These are phyloP conservation scores for Struthio camelus DNA, from an alignment of 2,113 vertebrate genomes.

Conservation along the genomic window DNA sequence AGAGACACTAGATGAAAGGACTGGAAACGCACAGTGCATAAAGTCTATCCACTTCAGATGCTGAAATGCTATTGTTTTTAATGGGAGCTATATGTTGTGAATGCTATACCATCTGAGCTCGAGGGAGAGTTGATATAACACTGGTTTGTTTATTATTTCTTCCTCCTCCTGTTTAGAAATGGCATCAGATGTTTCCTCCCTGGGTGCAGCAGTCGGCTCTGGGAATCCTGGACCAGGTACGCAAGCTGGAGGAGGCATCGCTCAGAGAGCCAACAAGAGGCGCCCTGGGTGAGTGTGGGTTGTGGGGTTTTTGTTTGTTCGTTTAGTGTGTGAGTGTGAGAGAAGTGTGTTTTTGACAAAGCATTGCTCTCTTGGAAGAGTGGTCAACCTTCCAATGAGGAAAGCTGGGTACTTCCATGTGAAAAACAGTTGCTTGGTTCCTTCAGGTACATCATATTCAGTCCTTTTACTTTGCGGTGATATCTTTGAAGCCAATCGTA, in stretches of 20 bases:
- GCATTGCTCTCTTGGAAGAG: not conserved
- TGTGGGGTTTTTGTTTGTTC: fast-evolving
- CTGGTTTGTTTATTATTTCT: not conserved
- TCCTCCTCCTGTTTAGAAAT: constrained; percentile 77
- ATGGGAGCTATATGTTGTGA: not conserved
- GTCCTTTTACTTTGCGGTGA: fast-evolving
- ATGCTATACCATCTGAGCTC: fast-evolving
- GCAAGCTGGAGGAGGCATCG: constrained; percentile 73
- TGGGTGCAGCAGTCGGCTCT: constrained; percentile 78
- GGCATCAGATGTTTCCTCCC: constrained; percentile 81
- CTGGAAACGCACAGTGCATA: fast-evolving
- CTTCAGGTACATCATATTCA: not conserved
- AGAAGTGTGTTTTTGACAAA: not conserved
- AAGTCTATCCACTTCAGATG: not conserved
- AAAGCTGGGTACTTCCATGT: not conserved
- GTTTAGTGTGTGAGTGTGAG: fast-evolving
- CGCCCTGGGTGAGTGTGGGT: constrained; percentile 81
- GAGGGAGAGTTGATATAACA: fast-evolving
- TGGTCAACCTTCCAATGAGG: fast-evolving
- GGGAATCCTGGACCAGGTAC: constrained; percentile 70
- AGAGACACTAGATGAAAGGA: not conserved
- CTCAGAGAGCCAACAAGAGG: constrained; percentile 86
- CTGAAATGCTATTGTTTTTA: fast-evolving
- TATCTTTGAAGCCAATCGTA: fast-evolving
- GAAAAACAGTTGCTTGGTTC: fast-evolving